Evolutionary conservation across 2,888 invertebrate species (phyloP), one percentile per base, ranked within the genome.

Genomic region (Drosophila yooni): DNA sequence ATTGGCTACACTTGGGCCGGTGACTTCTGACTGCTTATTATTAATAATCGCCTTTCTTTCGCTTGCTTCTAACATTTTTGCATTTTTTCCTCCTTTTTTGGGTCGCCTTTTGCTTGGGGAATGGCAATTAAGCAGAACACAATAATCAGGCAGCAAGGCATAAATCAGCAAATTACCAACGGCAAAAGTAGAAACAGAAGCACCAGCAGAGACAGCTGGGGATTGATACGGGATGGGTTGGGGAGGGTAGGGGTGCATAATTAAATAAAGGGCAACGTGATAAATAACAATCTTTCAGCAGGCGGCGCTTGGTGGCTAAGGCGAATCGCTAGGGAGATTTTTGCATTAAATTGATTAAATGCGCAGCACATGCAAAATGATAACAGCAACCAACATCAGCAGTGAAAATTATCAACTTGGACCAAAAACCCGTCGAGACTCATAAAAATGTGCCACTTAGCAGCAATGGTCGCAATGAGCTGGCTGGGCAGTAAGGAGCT

Each of bases 391-490:
- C 51, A 65, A 21, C 54, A 64, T 38, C 70, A 76, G 81, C 82
- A 79, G 68, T 77, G 79, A 87, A 83, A 83, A 88, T 88, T 84
- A 88, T 86, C 87, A 88, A 87, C 81, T 83, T 77, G 82, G 80
- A 72, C 74, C 76, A 76, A 77, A 81, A 87, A 83, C 75, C 88
- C 88, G 82, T 70, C 73, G 89, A 88, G 88, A 87, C 89, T 82
- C 86, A 89, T 89, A 89, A 88, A 88, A 88, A 85, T 88, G 81
- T 88, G 89, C 86, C 83, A 89, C 86, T 86, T 88, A 87, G 88
- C 83, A 76, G 83, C 78, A 83, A 78, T 64, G 77, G 65, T 80
- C 40, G 69, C 57, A 75, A 72, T 64, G 70, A 74, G 63, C 56
- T 65, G 76, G 76, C 29, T 58, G 61, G 43, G 58, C 59, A 33